Conservation (phyloP, 2,888 invertebrate genomes). For the Itoplectis maculator region DNA sequence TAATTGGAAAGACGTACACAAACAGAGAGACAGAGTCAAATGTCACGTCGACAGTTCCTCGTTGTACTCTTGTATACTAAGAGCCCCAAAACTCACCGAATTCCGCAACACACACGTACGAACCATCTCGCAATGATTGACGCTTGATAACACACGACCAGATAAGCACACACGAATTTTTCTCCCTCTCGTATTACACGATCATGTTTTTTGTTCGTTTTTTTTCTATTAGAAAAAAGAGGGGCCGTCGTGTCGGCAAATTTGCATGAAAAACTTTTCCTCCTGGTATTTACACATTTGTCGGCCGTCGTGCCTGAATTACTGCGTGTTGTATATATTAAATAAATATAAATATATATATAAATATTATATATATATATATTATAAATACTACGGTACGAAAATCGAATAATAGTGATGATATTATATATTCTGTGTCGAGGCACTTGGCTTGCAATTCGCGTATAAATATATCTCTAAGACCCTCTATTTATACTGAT, state of each 20-base stretch:
- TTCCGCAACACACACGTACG: conserved; percentile 7
- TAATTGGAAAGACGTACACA: too few species aligned
- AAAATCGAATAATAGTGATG: conserved; percentile 80
- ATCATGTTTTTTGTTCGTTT: conserved; percentile 47
- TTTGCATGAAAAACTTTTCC: conserved; percentile 36
- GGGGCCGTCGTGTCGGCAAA: conserved; percentile 57
- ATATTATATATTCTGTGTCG: conserved; percentile 78
- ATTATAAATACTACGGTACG: conserved; percentile 82
- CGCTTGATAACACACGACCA: conserved; percentile 5
- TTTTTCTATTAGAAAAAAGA: conserved; percentile 38
- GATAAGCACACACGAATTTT: conserved; percentile 47
- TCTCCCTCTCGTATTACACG: conserved; percentile 59
- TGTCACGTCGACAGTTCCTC: conserved; percentile 37
- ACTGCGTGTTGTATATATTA: conserved; percentile 83
- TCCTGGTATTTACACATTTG: conserved; percentile 62
- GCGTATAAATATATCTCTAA: conserved; percentile 70
- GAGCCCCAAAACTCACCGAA: conserved; percentile 38
- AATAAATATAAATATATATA: conserved; percentile 77
- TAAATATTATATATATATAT: conserved; percentile 78
- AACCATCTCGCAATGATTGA: conserved; percentile 24
- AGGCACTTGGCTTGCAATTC: conserved; percentile 81
- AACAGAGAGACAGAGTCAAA: conserved; percentile 34
- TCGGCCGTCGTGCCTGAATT: conserved; percentile 72
- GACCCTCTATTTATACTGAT: conserved; percentile 73
- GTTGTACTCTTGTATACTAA: conserved; percentile 19